Evolutionary conservation across 2,797 vertebrate species (phyloP).

Genomic region (Paguma larvata): DNA sequence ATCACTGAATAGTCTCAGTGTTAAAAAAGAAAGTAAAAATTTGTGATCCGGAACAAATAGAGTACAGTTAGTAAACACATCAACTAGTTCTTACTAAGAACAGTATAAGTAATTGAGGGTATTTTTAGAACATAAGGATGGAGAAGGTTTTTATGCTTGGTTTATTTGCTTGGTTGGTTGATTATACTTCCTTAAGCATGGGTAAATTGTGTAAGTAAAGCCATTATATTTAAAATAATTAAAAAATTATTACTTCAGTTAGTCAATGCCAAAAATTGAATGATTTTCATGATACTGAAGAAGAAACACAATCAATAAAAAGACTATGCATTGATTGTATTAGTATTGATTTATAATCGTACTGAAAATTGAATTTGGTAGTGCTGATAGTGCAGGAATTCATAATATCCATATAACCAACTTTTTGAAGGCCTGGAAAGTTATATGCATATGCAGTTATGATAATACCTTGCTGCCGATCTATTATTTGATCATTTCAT

Average conservation of each 20-base stretch:
- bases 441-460: neutral
- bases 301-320: neutral
- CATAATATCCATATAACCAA: neutral
- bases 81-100: neutral
- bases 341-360: neutral
- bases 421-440: neutral
- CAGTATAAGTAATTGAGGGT: neutral
- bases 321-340: neutral
- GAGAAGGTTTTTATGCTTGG: neutral
- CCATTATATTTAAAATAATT: neutral
- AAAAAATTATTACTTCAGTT: neutral
- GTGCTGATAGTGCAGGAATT: neutral
- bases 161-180: neutral
- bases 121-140: neutral
- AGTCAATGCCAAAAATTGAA: neutral
- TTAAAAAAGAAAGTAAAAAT: neutral
- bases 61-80: neutral
- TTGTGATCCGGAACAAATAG: neutral
- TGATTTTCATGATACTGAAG: neutral
- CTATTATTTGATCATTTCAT: neutral
- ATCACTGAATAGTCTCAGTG: neutral
- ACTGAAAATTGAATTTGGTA: neutral
- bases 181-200: neutral
- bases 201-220: neutral
- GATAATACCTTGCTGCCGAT: neutral